phyloP scores from a whole-genome alignment of 2,797 vertebrate species.

The Antennarius maculatus region DNA sequence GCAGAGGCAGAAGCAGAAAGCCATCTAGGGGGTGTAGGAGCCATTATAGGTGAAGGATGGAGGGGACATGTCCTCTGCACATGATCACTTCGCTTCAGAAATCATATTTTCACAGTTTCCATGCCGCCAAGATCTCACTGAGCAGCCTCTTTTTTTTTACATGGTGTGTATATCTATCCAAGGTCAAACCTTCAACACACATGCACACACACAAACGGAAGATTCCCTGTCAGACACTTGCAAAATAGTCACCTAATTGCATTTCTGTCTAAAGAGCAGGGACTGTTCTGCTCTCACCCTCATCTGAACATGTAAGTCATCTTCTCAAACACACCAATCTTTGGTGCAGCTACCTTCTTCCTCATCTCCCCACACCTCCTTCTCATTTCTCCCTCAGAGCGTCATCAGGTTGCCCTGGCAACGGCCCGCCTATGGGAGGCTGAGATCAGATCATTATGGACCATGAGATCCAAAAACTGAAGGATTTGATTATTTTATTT shows the following conservation, averaged over 20 bases:
- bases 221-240: neutral
- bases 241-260: neutral
- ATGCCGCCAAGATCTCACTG: neutral
- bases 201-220: neutral
- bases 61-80: constrained; percentile 52
- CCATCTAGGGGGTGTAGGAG: constrained; percentile 50
- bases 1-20: constrained; percentile 53
- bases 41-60: constrained; percentile 47
- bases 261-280: neutral
- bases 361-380: constrained; percentile 54
- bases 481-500: constrained; percentile 53
- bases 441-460: constrained; percentile 78
- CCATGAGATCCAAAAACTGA: constrained; percentile 74
- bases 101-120: constrained; percentile 7
- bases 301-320: constrained; percentile 47
- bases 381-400: constrained; percentile 66
- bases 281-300: neutral
- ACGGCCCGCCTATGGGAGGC: constrained; percentile 76
- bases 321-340: constrained; percentile 36
- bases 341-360: constrained; percentile 64
- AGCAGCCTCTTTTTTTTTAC: neutral
- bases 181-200: neutral
- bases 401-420: constrained; percentile 77
- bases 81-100: constrained; percentile 24
- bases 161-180: neutral